phyloP scores from a whole-genome alignment of 2,113 vertebrate species.

The Ahaetulla prasina region DNA sequence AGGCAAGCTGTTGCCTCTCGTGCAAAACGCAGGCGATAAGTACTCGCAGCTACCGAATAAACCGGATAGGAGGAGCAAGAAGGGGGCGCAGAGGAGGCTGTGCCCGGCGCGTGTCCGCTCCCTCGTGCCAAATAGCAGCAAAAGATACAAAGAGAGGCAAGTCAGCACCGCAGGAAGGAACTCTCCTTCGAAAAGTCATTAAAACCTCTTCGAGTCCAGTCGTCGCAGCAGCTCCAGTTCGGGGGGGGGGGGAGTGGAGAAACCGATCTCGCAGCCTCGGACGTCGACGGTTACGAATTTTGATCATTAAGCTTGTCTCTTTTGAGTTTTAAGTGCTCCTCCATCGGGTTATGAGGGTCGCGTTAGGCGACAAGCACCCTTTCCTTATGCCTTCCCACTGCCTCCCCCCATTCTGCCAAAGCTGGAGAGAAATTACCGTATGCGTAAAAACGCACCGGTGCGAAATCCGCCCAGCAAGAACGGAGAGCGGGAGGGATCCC shows the following conservation, averaged over 20 bases:
- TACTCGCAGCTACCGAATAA: not conserved
- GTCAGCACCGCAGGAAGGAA: constrained; percentile 1
- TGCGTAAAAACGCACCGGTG: not conserved
- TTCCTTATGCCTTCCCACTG: too few relatives aligned
- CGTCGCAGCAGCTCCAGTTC: not conserved
- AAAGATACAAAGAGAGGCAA: not conserved
- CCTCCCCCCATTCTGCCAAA: not conserved
- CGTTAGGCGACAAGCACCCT: not conserved
- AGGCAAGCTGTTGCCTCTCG: constrained; percentile 45
- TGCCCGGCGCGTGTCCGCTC: not conserved
- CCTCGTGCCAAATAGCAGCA: not conserved
- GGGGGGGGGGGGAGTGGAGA: too few relatives aligned
- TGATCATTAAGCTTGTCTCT: not conserved
- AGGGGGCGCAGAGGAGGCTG: not conserved
- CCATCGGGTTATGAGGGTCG: not conserved
- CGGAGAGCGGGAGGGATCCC: not conserved
- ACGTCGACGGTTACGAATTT: not conserved
- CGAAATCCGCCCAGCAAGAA: not conserved
- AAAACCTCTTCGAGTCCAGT: constrained; percentile 26
- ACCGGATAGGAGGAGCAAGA: not conserved
- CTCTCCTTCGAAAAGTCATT: constrained; percentile 54
- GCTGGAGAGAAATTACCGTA: not conserved
- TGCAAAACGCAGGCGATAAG: constrained; percentile 23
- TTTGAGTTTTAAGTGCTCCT: not conserved
- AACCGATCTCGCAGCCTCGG: too few relatives aligned